These are phyloP conservation scores for Tuberolachnus salignus DNA, from an alignment of 2,888 invertebrate species.

Conservation along the genomic window DNA sequence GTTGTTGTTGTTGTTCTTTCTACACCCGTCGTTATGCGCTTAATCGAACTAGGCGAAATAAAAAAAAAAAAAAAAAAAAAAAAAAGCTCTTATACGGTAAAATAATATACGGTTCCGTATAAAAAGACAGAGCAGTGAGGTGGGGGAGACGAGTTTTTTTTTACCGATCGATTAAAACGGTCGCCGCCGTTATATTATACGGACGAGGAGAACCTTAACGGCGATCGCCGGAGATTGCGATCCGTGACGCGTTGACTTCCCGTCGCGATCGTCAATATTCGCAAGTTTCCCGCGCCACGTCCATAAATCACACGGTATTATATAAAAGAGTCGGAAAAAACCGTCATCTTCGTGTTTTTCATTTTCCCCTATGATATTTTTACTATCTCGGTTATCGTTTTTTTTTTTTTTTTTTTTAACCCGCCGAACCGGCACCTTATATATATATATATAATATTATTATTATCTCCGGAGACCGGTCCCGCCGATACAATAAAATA, in stretches of 20 bases:
- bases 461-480: too few relatives aligned
- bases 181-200: too few relatives aligned
- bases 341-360: conserved; percentile 3
- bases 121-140: too few relatives aligned
- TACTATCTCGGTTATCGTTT: not conserved
- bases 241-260: conserved; percentile 7
- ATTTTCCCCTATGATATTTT: not conserved
- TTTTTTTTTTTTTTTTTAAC: not conserved
- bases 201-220: not conserved
- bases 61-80: too few relatives aligned
- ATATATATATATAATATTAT: too few relatives aligned
- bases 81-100: too few relatives aligned
- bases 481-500: too few relatives aligned
- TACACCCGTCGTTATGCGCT: too few relatives aligned
- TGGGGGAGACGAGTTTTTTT: not conserved
- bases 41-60: not conserved
- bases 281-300: not conserved
- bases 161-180: conserved; percentile 15
- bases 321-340: conserved; percentile 1
- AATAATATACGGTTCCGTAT: too few relatives aligned
- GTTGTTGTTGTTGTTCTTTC: not conserved
- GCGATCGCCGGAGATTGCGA: conserved; percentile 18
- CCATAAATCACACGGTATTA: conserved; percentile 5
- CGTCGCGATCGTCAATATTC: conserved; percentile 32
- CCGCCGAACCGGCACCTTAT: too few relatives aligned